Base-by-base conservation (phyloP, 2,113 vertebrate genomes). In the Aphyosemion australe region DNA sequence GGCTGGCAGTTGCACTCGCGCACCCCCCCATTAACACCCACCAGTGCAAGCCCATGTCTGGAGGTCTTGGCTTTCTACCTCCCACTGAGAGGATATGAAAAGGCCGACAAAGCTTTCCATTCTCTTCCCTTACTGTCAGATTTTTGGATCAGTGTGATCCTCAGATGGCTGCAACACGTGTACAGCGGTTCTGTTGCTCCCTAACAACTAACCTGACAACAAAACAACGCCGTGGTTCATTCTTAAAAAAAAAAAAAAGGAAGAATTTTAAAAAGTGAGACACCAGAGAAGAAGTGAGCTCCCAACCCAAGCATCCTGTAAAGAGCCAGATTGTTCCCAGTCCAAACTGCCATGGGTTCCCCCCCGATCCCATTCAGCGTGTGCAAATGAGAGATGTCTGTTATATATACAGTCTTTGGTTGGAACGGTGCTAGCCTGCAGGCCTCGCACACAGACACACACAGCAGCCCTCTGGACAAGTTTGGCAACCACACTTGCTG, bases 381-480 rank as follows among this genome's bases (percentile, higher is more conserved):
- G 85, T 84, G 78, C 84, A 87, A 84, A 89, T 88, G 85, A 89
- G 88, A 89, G 85, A 88, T 86, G 85, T 84, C n/a, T n/a, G n/a
- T n/a, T n/a, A n/a, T n/a, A n/a, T n/a, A n/a, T n/a, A n/a, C n/a
- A n/a, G n/a, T n/a, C n/a, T n/a, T n/a, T 79, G 80, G 78, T 80
- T 88, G 87, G 84, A 88, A 80, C 60, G 37, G 66, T 39, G 63
- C 48, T 1, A 57, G 81, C 69, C 85, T 84, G 69, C n/a, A 70
- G 78, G 86, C 69, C 58, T 71, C 13, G 54, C 66, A 65, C 79
- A 80, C 71, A 72, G 71, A 87, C 61, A 83, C 67, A 84, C 85
- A 87, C 84, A 87, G 84, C 88, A 88, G 87, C 82, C 69, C 88
- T 91, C 82, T 87, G 84, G 90, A 90, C 86, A 87, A 86, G 83